These are phyloP conservation scores for Cardinalis cardinalis DNA, from an alignment of 2,113 vertebrate genomes.

Conservation along the genomic window DNA sequence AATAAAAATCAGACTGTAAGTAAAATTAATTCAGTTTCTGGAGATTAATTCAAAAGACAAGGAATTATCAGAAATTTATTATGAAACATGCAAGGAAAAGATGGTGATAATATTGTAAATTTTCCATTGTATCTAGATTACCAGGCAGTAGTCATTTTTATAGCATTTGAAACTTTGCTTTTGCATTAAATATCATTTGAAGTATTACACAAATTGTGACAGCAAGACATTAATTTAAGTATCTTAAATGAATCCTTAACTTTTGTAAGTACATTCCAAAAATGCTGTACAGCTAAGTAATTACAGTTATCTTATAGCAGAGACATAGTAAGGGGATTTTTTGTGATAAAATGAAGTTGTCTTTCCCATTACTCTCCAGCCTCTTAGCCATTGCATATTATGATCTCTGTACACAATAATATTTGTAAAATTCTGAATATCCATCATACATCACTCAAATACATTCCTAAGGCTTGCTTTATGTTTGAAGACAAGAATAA, in stretches of 20 bases:
- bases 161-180: neutral
- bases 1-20: neutral
- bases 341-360: neutral
- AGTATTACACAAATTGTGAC: neutral
- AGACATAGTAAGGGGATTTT: neutral
- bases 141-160: neutral
- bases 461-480: neutral
- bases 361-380: neutral
- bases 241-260: neutral
- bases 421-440: neutral
- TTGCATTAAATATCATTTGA: neutral
- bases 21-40: neutral
- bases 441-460: neutral
- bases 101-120: neutral
- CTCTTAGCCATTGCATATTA: rapidly evolving
- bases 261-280: neutral
- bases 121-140: neutral
- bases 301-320: neutral
- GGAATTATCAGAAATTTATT: neutral
- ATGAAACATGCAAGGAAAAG: neutral
- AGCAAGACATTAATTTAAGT: neutral
- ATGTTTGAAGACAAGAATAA: neutral
- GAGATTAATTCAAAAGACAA: neutral
- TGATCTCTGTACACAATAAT: neutral
- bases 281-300: neutral